These are phyloP conservation scores for Podarcis cretensis DNA, from an alignment of 2,113 vertebrate genomes.

Conservation along the genomic window DNA sequence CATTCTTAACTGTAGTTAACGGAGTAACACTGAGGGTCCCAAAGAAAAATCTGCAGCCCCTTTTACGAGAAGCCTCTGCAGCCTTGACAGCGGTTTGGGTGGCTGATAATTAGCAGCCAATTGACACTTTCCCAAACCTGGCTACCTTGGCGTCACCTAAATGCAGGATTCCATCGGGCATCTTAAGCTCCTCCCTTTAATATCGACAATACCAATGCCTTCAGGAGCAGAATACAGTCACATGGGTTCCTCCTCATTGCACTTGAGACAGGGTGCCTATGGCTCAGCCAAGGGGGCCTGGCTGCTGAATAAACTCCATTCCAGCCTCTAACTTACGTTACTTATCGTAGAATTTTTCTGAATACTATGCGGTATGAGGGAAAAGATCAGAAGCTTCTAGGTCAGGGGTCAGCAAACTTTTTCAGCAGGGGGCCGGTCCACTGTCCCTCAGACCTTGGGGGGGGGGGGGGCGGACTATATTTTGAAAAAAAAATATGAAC, in stretches of 20 bases:
- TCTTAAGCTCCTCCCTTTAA: not conserved
- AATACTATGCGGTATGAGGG: not conserved
- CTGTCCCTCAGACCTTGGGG: no score
- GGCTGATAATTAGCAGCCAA: slow-evolving; percentile 15
- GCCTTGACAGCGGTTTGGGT: slow-evolving; percentile 28
- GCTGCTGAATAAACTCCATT: slow-evolving; percentile 23
- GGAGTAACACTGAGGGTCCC: slow-evolving; percentile 40
- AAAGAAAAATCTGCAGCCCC: slow-evolving; percentile 25
- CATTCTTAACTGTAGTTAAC: slow-evolving; percentile 21
- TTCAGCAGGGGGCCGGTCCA: no score
- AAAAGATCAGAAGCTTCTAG: not conserved
- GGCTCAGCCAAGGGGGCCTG: not conserved
- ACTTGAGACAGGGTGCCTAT: not conserved
- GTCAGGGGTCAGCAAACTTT: no score
- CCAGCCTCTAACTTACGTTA: not conserved
- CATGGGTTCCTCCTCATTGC: not conserved
- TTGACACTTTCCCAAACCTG: not conserved
- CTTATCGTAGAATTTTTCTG: not conserved
- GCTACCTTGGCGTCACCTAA: not conserved
- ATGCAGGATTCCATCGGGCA: not conserved
- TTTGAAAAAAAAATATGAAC: no score
- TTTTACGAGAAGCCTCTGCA: slow-evolving; percentile 26
- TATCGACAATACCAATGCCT: not conserved
- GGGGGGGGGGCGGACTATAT: no score
- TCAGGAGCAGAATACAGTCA: not conserved